Conservation (phyloP, 2,113 vertebrate species). For the Pseudopipra pipra region DNA sequence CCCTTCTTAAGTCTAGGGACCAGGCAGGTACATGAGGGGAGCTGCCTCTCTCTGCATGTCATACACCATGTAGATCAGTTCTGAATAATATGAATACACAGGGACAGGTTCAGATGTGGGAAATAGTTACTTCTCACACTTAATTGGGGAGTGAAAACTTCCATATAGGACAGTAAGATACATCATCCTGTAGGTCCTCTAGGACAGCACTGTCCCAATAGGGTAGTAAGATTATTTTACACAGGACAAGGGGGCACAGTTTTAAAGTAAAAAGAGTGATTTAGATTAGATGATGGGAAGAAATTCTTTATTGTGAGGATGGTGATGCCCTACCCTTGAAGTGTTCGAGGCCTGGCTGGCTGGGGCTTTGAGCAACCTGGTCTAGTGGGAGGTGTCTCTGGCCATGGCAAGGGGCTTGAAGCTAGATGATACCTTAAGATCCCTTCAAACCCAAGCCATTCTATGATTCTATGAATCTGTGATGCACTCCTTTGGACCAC, state of each 20-base stretch:
- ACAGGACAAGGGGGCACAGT: background rate
- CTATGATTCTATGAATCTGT: background rate
- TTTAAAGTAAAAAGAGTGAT: background rate
- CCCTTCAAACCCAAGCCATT: background rate
- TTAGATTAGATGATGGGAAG: background rate
- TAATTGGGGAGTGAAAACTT: background rate
- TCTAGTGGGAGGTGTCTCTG: background rate
- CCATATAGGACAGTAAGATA: background rate
- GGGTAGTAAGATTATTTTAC: background rate
- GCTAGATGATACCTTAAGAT: background rate
- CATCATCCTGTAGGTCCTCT: background rate
- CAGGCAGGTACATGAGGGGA: background rate
- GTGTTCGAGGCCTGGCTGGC: background rate
- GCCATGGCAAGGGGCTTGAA: background rate
- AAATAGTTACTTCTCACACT: background rate
- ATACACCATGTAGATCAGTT: background rate
- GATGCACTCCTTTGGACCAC: background rate
- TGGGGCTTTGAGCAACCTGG: background rate
- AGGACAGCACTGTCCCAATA: background rate
- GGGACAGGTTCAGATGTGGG: background rate
- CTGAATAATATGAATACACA: background rate
- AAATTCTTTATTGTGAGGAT: background rate
- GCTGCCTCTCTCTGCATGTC: background rate
- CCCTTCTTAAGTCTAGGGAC: background rate
- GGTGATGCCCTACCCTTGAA: rapidly evolving